Conservation (phyloP, 2,113 vertebrate genomes). For the Forbesichthys papilliferus region DNA sequence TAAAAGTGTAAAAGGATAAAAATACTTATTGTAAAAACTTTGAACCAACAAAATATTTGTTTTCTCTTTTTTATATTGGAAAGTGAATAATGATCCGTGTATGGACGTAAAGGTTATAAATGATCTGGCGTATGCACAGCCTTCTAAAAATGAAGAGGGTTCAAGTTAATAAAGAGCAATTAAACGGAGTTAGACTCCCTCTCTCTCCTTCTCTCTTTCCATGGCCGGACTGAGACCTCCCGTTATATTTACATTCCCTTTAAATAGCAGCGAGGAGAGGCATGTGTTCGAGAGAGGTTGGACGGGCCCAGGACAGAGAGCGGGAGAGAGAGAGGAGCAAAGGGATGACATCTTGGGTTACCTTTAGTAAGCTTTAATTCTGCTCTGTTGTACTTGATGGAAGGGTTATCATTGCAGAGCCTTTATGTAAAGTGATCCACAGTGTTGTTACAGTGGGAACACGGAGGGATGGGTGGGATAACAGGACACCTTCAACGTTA, state of each 20-base stretch:
- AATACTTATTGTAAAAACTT: no score
- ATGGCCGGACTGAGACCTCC: slow-evolving; percentile 21
- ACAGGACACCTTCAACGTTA: background rate
- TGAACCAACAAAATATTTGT: no score
- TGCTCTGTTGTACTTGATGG: slow-evolving; percentile 16
- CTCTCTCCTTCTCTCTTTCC: slow-evolving; percentile 20
- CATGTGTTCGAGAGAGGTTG: slow-evolving; percentile 31
- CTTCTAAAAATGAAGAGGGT: no score
- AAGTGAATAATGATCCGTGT: no score
- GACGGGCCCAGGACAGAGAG: slow-evolving; percentile 19
- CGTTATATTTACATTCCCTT: slow-evolving; percentile 61
- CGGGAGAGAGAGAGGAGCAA: background rate
- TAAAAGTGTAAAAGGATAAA: no score
- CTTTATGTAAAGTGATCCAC: background rate
- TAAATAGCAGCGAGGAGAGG: slow-evolving; percentile 60
- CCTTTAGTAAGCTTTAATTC: slow-evolving; percentile 55
- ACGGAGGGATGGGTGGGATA: background rate
- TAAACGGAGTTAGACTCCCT: background rate
- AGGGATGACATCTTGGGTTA: slow-evolving; percentile 49
- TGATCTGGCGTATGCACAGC: no score
- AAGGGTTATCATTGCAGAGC: background rate
- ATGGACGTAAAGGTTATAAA: no score
- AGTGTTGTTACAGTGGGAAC: background rate
- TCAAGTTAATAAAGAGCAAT: background rate
- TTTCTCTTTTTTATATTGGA: no score